Conservation (phyloP, 2,888 invertebrate genomes). For the Philereme transversata region DNA sequence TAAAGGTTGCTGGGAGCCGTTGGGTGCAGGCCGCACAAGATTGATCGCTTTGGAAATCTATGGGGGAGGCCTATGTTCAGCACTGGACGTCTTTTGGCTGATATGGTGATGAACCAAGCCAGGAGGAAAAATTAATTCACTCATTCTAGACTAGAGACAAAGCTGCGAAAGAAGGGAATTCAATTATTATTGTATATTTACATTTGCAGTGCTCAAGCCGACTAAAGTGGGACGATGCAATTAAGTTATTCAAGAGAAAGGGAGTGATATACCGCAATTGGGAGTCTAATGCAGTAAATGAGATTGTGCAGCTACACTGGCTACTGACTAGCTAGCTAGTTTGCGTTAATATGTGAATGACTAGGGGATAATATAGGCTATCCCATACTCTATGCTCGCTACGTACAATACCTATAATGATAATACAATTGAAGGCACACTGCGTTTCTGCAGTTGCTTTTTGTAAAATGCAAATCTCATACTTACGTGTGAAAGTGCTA, state of each 20-base stretch:
- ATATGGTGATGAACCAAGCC: no score
- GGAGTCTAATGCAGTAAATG: conserved; percentile 1
- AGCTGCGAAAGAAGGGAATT: no score
- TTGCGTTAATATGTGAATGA: no score
- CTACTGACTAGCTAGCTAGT: no score
- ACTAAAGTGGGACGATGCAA: conserved; percentile 16
- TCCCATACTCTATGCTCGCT: neutral
- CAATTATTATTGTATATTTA: neutral
- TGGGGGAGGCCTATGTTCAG: no score
- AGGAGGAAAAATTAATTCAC: conserved; percentile 1
- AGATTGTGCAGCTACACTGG: neutral
- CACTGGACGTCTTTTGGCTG: no score
- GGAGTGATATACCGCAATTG: conserved; percentile 4
- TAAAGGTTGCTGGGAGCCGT: no score
- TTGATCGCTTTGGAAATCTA: no score
- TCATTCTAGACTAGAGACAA: neutral
- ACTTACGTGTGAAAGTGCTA: conserved; percentile 99
- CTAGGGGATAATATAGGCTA: no score
- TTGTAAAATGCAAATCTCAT: conserved; percentile 83
- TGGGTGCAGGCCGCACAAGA: no score
- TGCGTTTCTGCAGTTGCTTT: neutral
- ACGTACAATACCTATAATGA: neutral
- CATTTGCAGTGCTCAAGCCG: conserved; percentile 2
- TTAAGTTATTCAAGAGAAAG: conserved; percentile 8
- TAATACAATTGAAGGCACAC: neutral